These are phyloP conservation scores for Grammomys dolichurus DNA, from an alignment of 2,113 vertebrate species.

Conservation along the genomic window DNA sequence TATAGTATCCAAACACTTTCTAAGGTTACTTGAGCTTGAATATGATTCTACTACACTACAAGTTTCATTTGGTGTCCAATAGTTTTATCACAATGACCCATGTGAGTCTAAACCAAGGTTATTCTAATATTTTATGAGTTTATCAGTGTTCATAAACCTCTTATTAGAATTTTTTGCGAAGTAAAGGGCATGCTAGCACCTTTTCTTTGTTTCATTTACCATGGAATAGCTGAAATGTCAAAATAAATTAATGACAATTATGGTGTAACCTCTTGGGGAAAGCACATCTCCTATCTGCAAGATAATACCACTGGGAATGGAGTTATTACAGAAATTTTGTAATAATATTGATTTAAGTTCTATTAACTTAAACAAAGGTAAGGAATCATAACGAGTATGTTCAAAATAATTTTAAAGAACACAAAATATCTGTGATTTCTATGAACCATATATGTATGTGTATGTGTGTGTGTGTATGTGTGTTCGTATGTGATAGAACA, in stretches of 20 bases:
- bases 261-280: constrained; percentile 37
- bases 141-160: constrained; percentile 54
- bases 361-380: constrained; percentile 27
- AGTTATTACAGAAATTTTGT: not conserved
- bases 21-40: not conserved
- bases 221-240: constrained; percentile 80
- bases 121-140: constrained; percentile 58
- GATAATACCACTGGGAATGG: not conserved
- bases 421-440: not conserved
- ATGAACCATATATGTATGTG: not conserved
- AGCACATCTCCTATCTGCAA: constrained; percentile 2
- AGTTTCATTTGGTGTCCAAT: constrained; percentile 61
- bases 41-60: not conserved
- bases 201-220: constrained; percentile 80
- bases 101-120: constrained; percentile 65
- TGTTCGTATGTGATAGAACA: not conserved
- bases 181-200: constrained; percentile 72
- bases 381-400: constrained; percentile 27
- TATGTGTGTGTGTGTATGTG: not conserved
- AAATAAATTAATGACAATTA: constrained; percentile 83
- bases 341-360: not conserved
- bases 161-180: constrained; percentile 74
- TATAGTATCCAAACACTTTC: not conserved
- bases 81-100: constrained; percentile 68
- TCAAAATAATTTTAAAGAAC: constrained; percentile 22